Evolutionary conservation across 2,888 invertebrate species (phyloP), one percentile per base, ranked within the genome.

Genomic region (Nomada ruficornis): DNA sequence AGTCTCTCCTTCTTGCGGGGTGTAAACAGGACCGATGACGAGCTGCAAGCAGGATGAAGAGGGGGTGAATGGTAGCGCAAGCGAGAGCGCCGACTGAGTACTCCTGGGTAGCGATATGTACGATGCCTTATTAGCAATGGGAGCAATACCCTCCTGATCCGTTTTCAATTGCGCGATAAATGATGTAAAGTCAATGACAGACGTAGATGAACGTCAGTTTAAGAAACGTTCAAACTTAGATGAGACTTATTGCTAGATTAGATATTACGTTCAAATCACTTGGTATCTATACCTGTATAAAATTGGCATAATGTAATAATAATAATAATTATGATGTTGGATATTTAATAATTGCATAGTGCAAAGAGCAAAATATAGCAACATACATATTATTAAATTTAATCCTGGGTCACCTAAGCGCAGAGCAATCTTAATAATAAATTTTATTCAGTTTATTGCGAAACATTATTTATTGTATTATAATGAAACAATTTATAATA

Each of bases 1-100:
- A 78, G 76, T 84, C 68, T 84, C 68, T 86, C 72, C 63, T 83
- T 78, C 70, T 67, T 76, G 65, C 72, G 54, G 81, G 77, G 63
- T 81, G 76, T 72, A 85, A 85, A 83, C 79, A 81, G 81, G 67
- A 60, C 68, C 79, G 74, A 74, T 80, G 78, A 87, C 80, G 83
- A 83, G 85, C 54, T 64, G 29, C 64, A 70, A 52, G 67, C 50
- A 74, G 63, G 9, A 63, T 29, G 62, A 70, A 70, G 72, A 73
- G 70, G 74, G 68, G 64, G 47, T 29, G 80, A 55, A 74, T 52
- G 77, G 83, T 57, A 71, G 80, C 55, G 60, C 52, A 52, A 65
- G 64, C 26, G 72, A 77, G 76, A 84, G 72, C 67, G 69, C 72
- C 65, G 68, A 50, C 69, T 83, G 76, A 76, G 60, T 69, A 70